Conservation (phyloP, 2,888 invertebrate species). For the Axea sp. region DNA sequence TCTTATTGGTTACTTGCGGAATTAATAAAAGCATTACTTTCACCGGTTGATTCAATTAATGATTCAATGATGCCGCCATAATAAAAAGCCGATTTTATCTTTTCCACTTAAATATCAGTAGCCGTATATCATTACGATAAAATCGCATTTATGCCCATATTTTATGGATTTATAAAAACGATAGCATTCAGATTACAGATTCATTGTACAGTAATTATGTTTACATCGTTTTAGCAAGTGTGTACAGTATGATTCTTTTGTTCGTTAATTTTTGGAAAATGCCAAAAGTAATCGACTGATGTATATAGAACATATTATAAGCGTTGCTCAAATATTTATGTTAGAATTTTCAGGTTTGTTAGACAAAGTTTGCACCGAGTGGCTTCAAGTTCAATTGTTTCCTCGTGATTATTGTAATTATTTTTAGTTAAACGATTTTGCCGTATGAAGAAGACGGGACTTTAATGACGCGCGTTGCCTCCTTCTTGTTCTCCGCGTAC, state of each 20-base stretch:
- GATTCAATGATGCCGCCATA: constrained; percentile 17
- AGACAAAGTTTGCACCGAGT: constrained; percentile 18
- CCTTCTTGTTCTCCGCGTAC: constrained; percentile 53
- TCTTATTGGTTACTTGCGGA: neutral
- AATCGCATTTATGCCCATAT: constrained; percentile 8
- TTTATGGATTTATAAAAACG: constrained; percentile 17
- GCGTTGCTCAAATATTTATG: constrained; percentile 63
- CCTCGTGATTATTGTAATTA: constrained; percentile 31
- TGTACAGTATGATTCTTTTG: neutral
- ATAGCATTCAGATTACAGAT: neutral
- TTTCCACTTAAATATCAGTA: constrained; percentile 24
- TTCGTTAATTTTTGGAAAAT: constrained; percentile 10
- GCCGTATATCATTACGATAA: constrained; percentile 5
- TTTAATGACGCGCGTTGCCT: constrained; percentile 51
- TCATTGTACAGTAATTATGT: constrained; percentile 15
- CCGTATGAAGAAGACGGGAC: constrained; percentile 48
- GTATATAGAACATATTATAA: constrained; percentile 46
- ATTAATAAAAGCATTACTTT: constrained; percentile 31
- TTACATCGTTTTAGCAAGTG: neutral
- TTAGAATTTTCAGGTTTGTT: constrained; percentile 28
- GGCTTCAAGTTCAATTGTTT: constrained; percentile 32
- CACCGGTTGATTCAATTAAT: constrained; percentile 30
- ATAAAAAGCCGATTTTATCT: constrained; percentile 19
- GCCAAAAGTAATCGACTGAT: constrained; percentile 51
- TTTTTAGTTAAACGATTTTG: constrained; percentile 44